Percentiles rank a stretch among this genome's conserved stretches.
phyloP scores from a whole-genome alignment of 2,888 invertebrate genomes.

The Eilema depressum region DNA sequence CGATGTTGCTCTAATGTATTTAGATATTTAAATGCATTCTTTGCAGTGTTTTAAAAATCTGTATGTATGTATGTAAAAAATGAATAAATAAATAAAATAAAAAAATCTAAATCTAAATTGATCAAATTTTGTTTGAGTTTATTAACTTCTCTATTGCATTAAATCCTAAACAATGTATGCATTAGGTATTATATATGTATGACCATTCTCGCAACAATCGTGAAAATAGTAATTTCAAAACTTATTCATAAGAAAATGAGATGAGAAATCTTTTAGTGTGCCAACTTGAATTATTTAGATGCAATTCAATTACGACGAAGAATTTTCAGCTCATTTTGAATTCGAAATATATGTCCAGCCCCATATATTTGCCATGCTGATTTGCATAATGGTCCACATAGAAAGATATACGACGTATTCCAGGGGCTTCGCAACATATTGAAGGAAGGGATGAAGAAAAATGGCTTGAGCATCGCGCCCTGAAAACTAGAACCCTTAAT shows the following conservation, averaged over 20 bases:
- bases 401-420: slow-evolving; percentile 74
- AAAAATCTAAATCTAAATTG: no score
- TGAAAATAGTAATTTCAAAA: no score
- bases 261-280: background rate
- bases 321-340: slow-evolving; percentile 34
- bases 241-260: background rate
- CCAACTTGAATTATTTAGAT: slow-evolving; percentile 15
- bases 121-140: background rate
- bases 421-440: slow-evolving; percentile 77
- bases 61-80: no score
- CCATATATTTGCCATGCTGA: slow-evolving; percentile 60
- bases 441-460: slow-evolving; percentile 76
- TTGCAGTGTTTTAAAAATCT: background rate
- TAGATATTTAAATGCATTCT: background rate
- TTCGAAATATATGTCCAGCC: slow-evolving; percentile 54
- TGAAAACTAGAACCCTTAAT: slow-evolving; percentile 73
- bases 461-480: slow-evolving; percentile 69
- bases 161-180: background rate
- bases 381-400: slow-evolving; percentile 76
- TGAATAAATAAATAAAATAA: no score
- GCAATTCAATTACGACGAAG: slow-evolving; percentile 45
- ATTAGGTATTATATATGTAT: no score
- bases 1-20: slow-evolving; percentile 7
- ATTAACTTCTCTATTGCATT: background rate
- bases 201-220: no score